Conservation (phyloP, 2,113 vertebrate species). For the Sclerurus mexicanus region DNA sequence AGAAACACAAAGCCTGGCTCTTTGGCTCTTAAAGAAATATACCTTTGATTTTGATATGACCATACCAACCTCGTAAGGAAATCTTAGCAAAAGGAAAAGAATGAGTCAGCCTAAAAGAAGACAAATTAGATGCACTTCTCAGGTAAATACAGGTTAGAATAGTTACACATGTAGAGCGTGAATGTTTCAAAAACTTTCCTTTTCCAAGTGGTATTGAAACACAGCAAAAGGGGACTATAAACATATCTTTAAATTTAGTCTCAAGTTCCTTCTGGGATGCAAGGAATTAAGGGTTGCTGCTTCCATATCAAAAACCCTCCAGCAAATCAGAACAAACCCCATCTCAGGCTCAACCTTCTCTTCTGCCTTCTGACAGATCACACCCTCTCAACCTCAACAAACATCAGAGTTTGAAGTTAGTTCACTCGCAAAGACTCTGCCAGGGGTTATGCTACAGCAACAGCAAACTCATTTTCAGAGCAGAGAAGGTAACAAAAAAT, state of each 20-base stretch:
- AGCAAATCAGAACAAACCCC: neutral
- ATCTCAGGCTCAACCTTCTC: neutral
- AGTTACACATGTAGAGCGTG: accelerated
- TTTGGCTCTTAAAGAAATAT: neutral
- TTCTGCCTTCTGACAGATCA: neutral
- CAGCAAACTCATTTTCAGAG: neutral
- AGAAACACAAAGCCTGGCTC: neutral
- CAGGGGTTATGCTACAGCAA: neutral
- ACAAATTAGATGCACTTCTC: neutral
- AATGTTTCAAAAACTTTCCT: neutral
- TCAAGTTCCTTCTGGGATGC: neutral
- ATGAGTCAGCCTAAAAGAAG: neutral
- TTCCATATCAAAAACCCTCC: neutral
- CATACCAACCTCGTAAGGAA: neutral
- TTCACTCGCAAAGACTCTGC: neutral
- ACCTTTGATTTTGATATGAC: neutral
- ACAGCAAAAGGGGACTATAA: neutral
- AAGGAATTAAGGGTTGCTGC: neutral
- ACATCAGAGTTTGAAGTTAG: neutral
- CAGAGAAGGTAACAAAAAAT: neutral
- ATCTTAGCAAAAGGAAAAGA: neutral
- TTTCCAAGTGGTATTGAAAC: neutral
- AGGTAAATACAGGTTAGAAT: neutral
- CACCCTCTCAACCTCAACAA: neutral
- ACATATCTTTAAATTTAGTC: neutral